These are phyloP conservation scores for Azorinus chamasolen DNA, from an alignment of 2,888 invertebrate species.

Conservation along the genomic window DNA sequence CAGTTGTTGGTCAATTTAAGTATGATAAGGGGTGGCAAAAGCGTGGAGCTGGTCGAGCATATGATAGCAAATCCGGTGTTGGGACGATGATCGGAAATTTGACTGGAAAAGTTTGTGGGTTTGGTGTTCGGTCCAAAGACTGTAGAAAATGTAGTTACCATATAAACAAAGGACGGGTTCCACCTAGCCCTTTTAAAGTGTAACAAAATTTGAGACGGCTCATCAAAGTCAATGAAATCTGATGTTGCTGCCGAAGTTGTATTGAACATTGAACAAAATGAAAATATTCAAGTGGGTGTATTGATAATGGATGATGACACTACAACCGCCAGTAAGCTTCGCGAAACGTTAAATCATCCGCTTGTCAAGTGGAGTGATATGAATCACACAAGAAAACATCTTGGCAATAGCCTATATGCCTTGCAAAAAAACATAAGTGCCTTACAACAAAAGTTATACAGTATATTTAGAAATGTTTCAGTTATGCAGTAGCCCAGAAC, in stretches of 20 bases:
- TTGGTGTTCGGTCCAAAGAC: slow-evolving; percentile 14
- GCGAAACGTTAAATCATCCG: slow-evolving; percentile 1
- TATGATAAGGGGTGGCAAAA: slow-evolving; percentile 49
- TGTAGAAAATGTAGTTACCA: slow-evolving; percentile 22
- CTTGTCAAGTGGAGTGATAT: slow-evolving; percentile 36
- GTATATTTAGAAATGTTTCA: slow-evolving; percentile 36
- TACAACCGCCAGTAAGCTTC: slow-evolving; percentile 33
- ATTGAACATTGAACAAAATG: slow-evolving; percentile 1
- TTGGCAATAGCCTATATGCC: slow-evolving; percentile 19
- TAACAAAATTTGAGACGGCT: slow-evolving; percentile 25
- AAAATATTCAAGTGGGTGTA: slow-evolving; percentile 17
- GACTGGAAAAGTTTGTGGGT: slow-evolving; percentile 20
- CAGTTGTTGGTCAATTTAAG: slow-evolving; percentile 19
- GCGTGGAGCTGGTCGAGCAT: slow-evolving; percentile 18
- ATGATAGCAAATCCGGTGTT: slow-evolving; percentile 37
- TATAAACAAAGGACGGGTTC: background rate
- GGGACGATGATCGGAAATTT: slow-evolving; percentile 23
- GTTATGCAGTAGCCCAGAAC: slow-evolving; percentile 25
- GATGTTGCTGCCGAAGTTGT: slow-evolving; percentile 32
- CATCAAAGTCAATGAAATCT: slow-evolving; percentile 43
- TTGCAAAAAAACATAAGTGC: slow-evolving; percentile 29
- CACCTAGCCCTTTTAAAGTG: slow-evolving; percentile 14
- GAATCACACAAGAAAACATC: slow-evolving; percentile 32
- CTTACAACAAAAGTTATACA: slow-evolving; percentile 26
- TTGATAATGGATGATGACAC: slow-evolving; percentile 42